Percentiles rank a stretch among this genome's conserved stretches.
Conservation (phyloP, 2,797 vertebrate species). For the Mus spretus region DNA sequence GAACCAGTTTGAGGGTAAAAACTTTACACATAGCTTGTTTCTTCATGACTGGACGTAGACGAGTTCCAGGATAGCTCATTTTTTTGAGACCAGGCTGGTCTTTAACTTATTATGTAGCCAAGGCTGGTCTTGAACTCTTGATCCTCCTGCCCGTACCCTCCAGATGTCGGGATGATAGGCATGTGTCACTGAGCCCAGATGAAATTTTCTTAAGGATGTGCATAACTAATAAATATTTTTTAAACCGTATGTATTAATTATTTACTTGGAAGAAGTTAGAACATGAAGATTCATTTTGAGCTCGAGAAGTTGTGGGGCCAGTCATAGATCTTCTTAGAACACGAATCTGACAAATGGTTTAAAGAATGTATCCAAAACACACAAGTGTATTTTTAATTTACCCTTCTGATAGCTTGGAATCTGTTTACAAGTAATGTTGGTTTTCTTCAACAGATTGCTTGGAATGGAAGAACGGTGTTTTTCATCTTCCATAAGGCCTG, state of each 20-base stretch:
- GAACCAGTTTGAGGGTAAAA: not conserved
- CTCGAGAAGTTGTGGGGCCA: constrained; percentile 68
- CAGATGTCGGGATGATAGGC: not conserved
- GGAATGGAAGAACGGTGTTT: constrained; percentile 73
- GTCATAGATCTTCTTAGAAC: constrained; percentile 71
- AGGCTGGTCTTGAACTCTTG: not conserved
- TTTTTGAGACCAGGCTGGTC: not conserved
- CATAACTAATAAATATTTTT: constrained; percentile 58
- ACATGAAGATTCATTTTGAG: constrained; percentile 67
- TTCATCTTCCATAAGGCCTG: constrained; percentile 68
- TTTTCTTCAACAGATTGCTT: constrained; percentile 82
- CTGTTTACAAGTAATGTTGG: constrained; percentile 79
- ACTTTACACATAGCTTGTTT: constrained; percentile 4
- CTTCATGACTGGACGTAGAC: not conserved
- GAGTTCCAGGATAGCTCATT: not conserved
- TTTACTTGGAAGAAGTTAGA: constrained; percentile 59
- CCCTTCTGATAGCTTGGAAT: constrained; percentile 77
- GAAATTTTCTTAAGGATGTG: not conserved
- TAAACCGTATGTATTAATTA: constrained; percentile 56
- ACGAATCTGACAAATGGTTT: constrained; percentile 78
- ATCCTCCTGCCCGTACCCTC: not conserved
- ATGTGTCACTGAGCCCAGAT: not conserved
- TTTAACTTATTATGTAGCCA: not conserved
- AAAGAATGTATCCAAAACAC: constrained; percentile 73
- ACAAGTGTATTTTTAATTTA: constrained; percentile 81